phyloP scores from a whole-genome alignment of 1,140 invertebrate genomes.

The Hypothenemus hampei region DNA sequence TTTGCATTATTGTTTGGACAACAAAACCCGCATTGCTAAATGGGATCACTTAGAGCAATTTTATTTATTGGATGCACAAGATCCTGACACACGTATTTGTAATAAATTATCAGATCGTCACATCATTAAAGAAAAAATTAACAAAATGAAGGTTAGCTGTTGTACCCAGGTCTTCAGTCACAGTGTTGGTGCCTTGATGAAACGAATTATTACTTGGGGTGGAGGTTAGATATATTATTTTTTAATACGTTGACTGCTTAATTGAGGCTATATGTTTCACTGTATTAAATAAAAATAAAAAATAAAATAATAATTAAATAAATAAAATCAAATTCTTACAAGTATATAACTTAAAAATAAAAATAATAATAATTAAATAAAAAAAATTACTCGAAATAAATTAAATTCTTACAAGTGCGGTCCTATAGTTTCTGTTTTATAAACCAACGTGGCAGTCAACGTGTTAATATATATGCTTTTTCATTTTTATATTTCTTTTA shows the following conservation, averaged over 20 bases:
- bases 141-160: slow-evolving; percentile 39
- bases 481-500: too few relatives aligned
- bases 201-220: slow-evolving; percentile 30
- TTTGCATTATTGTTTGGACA: slow-evolving; percentile 27
- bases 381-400: too few relatives aligned
- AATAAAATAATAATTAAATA: too few relatives aligned
- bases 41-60: slow-evolving; percentile 29
- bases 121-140: slow-evolving; percentile 26
- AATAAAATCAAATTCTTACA: too few relatives aligned
- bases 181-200: slow-evolving; percentile 31
- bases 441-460: slow-evolving; percentile 14
- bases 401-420: too few relatives aligned
- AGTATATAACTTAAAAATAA: too few relatives aligned
- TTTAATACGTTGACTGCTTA: background rate
- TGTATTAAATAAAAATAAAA: background rate
- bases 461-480: too few relatives aligned
- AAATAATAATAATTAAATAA: too few relatives aligned
- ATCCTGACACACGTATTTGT: slow-evolving; percentile 2
- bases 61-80: slow-evolving; percentile 16
- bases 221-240: slow-evolving; percentile 3
- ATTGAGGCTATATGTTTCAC: background rate
- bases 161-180: slow-evolving; percentile 39
- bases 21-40: slow-evolving; percentile 25
- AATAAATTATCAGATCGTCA: slow-evolving; percentile 38
- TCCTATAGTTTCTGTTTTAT: slow-evolving; percentile 30